phyloP scores from a whole-genome alignment of 2,113 vertebrate species.

The Alaudala cheleensis region DNA sequence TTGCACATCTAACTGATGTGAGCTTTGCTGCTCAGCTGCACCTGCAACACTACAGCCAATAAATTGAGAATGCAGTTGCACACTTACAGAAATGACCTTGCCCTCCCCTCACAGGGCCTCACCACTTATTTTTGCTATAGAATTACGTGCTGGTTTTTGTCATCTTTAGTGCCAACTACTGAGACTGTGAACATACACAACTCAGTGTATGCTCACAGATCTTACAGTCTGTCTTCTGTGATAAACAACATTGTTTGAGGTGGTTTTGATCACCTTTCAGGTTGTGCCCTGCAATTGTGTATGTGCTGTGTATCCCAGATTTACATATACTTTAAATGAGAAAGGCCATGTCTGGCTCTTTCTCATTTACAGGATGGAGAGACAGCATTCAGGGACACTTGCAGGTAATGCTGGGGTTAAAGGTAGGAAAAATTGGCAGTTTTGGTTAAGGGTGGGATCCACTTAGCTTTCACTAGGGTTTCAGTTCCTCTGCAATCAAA shows the following conservation, averaged over 20 bases:
- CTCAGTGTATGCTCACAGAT: not conserved
- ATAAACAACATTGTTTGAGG: not conserved
- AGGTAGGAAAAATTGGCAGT: not conserved
- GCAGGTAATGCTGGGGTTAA: constrained; percentile 5
- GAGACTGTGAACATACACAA: not conserved
- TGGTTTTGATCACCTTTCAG: not conserved
- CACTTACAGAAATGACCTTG: constrained; percentile 1
- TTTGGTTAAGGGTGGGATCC: not conserved
- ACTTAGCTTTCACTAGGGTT: not conserved
- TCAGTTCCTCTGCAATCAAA: constrained; percentile 20
- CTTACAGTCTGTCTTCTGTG: fast-evolving
- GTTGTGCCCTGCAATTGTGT: not conserved
- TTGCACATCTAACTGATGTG: not conserved
- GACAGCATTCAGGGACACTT: constrained; percentile 40
- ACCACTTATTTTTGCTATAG: not conserved
- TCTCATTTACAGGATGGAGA: constrained; percentile 52
- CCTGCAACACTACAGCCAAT: not conserved
- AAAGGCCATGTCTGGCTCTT: constrained; percentile 2
- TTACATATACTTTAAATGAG: constrained; percentile 51
- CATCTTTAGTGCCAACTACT: not conserved
- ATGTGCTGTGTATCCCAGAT: constrained; percentile 64
- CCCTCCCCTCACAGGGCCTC: not conserved
- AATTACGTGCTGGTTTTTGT: not conserved
- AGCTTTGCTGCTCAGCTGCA: not conserved
- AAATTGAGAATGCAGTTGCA: constrained; percentile 25